Conservation (phyloP, 2,888 invertebrate genomes). For the Drosophila meridiana region DNA sequence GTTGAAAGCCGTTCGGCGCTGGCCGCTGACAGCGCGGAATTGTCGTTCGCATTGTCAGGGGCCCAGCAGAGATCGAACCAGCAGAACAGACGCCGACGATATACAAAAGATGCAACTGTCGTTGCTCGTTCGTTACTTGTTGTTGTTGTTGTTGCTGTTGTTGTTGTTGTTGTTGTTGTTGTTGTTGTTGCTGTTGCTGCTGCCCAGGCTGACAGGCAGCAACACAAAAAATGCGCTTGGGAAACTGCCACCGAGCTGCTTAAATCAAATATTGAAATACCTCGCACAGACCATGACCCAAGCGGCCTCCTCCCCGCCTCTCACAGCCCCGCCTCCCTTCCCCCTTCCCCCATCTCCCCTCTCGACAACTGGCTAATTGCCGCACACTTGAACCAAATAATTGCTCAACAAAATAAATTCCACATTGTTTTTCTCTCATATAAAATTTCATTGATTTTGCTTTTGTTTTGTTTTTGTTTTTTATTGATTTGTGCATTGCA, state of each 20-base stretch:
- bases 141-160: constrained; percentile 38
- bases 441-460: constrained; percentile 32
- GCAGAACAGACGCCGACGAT: constrained; percentile 58
- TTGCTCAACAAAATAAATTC: constrained; percentile 68
- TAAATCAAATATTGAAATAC: constrained; percentile 79
- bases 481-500: constrained; percentile 70
- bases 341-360: not conserved
- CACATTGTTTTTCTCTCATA: constrained; percentile 41
- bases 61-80: constrained; percentile 15
- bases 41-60: constrained; percentile 78
- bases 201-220: constrained; percentile 50
- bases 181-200: constrained; percentile 36
- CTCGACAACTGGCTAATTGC: constrained; percentile 58
- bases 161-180: constrained; percentile 31
- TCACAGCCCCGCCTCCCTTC: not conserved
- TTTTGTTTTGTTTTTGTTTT: constrained; percentile 55
- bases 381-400: constrained; percentile 70
- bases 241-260: constrained; percentile 72
- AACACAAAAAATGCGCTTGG: constrained; percentile 74
- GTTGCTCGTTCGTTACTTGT: constrained; percentile 58
- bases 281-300: constrained; percentile 68
- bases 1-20: constrained; percentile 73
- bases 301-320: constrained; percentile 6
- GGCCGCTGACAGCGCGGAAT: constrained; percentile 79
- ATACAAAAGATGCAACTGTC: constrained; percentile 80